Evolutionary conservation across 2,888 invertebrate genomes (phyloP), one percentile per base, ranked within the genome.

Genomic region (Carabus problematicus): DNA sequence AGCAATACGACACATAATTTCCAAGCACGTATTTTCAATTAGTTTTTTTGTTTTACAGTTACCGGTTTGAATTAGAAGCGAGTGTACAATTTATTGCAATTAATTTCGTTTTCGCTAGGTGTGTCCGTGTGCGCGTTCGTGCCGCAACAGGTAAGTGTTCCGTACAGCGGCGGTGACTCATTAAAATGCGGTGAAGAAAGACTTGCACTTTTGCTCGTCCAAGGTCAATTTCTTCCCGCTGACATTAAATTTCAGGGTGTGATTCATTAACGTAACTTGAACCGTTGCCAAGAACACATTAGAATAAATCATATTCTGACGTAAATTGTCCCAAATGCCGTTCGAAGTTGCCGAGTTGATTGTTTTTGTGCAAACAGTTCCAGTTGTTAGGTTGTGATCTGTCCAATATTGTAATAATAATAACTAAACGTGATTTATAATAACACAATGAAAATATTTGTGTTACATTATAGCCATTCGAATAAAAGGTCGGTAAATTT

Each of bases 171-270:
- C 18, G n/a, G 42, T 60, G 54, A 60, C 60, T 60, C 67, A 67
- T 60, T 67, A 60, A 41, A 67, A 67, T 67, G 67, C 67, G 40
- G 60, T 41, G 60, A 60, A 67, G 60, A 67, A 67, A 67, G 67
- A 67, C 67, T 67, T 67, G 67, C 67, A 67, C 67, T 67, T 67
- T 67, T 67, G 43, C 12, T 42, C 42, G 19, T 39, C n/a, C 67
- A 67, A 60, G 67, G 67, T 60, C 59, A 67, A 60, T 54, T 60
- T 67, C 60, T 59, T 67, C 60, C 43, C 52, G 47, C 47, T 52
- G 45, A 67, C 67, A 67, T 60, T 67, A 49, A 60, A 29, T 42
- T 59, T 59, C 59, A 49, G 41, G 11, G 39, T 9, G 41, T 67
- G 67, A 67, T 67, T 67, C 67, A 67, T 67, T 52, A 45, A 16